phyloP scores from a whole-genome alignment of 2,888 invertebrate genomes.

The Mesoligia furuncula region DNA sequence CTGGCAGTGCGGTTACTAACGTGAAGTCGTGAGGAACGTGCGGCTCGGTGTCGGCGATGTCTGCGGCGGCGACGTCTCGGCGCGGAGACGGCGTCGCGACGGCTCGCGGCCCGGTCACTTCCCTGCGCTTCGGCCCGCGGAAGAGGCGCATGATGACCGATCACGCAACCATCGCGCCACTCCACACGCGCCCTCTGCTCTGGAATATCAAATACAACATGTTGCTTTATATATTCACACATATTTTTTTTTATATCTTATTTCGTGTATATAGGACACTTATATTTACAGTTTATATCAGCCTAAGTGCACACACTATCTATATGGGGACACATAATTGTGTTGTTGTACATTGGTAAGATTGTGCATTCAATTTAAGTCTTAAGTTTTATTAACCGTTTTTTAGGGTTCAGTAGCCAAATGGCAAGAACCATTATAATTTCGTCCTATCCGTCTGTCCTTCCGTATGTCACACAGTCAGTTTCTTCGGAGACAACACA shows the following conservation, averaged over 20 bases:
- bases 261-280: neutral
- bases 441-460: neutral
- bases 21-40: conserved; percentile 91
- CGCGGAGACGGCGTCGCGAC: conserved; percentile 85
- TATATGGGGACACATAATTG: neutral
- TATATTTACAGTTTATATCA: neutral
- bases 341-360: neutral
- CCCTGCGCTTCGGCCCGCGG: conserved; percentile 92
- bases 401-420: neutral
- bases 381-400: neutral
- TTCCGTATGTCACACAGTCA: too few species aligned
- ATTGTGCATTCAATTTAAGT: neutral
- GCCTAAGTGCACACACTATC: neutral
- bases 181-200: conserved; percentile 77
- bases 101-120: conserved; percentile 90
- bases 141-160: conserved; percentile 92
- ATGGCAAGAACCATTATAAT: neutral
- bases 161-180: conserved; percentile 87
- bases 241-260: too few species aligned
- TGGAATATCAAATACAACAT: conserved; percentile 56
- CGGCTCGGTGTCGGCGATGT: conserved; percentile 89
- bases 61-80: conserved; percentile 82
- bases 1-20: conserved; percentile 94
- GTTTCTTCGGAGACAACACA: neutral
- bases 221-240: neutral